Percentiles rank a stretch among this genome's conserved stretches.
These are phyloP conservation scores for Panonychus citri DNA, from an alignment of 1,140 invertebrate genomes.

Conservation along the genomic window DNA sequence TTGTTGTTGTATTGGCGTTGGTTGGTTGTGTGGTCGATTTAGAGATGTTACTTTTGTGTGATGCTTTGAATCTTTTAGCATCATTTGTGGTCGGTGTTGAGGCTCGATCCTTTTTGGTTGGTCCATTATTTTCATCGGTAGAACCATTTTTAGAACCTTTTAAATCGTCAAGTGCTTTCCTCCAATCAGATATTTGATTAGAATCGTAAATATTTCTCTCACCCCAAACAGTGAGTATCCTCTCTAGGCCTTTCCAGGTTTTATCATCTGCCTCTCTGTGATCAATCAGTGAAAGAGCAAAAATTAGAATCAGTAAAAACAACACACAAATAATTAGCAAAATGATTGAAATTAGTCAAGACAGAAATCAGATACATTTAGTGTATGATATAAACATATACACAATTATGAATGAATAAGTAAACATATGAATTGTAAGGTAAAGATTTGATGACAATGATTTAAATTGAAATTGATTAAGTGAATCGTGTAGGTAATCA, in stretches of 20 bases:
- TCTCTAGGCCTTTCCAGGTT: slow-evolving; percentile 37
- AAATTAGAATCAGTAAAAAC: slow-evolving; percentile 33
- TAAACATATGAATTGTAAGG: too few relatives aligned
- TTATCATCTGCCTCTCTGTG: slow-evolving; percentile 62
- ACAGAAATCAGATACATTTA: too few relatives aligned
- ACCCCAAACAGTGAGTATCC: slow-evolving; percentile 84
- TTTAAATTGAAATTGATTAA: too few relatives aligned
- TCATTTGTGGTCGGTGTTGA: neutral
- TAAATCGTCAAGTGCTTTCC: neutral
- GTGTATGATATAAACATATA: too few relatives aligned
- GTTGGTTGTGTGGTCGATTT: neutral
- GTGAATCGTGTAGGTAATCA: too few relatives aligned
- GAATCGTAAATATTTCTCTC: slow-evolving; percentile 65
- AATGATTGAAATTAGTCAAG: too few relatives aligned
- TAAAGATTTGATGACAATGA: too few relatives aligned
- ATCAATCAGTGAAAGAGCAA: slow-evolving; percentile 71
- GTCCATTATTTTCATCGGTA: neutral
- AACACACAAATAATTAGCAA: too few relatives aligned
- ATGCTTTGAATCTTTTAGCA: neutral
- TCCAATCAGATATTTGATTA: slow-evolving; percentile 53
- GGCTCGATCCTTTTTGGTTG: too few relatives aligned
- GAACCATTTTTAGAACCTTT: neutral
- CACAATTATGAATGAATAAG: too few relatives aligned
- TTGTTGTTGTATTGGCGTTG: too few relatives aligned
- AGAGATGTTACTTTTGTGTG: neutral